A percentile compares a stretch with the other conserved stretches of the same genome.
Evolutionary conservation across 2,113 vertebrate species (phyloP).

Genomic region (Equus quagga): DNA sequence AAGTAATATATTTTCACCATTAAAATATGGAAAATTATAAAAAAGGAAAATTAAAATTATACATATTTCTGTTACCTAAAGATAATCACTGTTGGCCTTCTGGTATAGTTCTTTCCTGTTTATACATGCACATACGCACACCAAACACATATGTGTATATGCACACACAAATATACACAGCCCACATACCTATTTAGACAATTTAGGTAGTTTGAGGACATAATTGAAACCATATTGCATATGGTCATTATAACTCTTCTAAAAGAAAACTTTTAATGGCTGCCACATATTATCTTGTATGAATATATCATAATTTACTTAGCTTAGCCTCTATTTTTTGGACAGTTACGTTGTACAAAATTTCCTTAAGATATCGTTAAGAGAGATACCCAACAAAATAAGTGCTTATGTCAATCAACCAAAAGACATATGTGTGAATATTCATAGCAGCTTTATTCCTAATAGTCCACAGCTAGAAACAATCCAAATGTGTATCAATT

Average conservation of each 20-base stretch:
- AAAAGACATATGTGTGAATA: conserved; percentile 17
- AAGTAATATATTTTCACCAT: not conserved
- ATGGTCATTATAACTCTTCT: conserved; percentile 10
- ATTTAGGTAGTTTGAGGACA: conserved; percentile 12
- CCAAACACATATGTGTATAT: not conserved
- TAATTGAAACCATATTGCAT: conserved; percentile 32
- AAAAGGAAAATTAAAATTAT: not conserved
- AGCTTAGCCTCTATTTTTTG: conserved; percentile 30
- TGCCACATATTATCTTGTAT: not conserved
- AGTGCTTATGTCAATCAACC: conserved; percentile 55
- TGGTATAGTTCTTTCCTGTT: not conserved
- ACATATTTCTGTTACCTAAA: not conserved
- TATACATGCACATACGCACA: not conserved
- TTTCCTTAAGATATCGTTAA: conserved; percentile 57
- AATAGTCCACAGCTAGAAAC: conserved; percentile 57
- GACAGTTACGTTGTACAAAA: conserved; percentile 1
- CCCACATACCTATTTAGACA: not conserved
- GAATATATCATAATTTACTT: conserved; percentile 48
- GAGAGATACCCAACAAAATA: not conserved
- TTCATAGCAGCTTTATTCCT: conserved; percentile 39
- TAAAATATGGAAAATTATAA: not conserved
- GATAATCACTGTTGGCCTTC: not conserved
- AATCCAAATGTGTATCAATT: conserved; percentile 45
- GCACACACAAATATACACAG: not conserved
- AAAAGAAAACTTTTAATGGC: conserved; percentile 8